Evolutionary conservation across 2,888 invertebrate genomes (phyloP), one percentile per base, ranked within the genome.

Genomic region (Encarsia formosa): DNA sequence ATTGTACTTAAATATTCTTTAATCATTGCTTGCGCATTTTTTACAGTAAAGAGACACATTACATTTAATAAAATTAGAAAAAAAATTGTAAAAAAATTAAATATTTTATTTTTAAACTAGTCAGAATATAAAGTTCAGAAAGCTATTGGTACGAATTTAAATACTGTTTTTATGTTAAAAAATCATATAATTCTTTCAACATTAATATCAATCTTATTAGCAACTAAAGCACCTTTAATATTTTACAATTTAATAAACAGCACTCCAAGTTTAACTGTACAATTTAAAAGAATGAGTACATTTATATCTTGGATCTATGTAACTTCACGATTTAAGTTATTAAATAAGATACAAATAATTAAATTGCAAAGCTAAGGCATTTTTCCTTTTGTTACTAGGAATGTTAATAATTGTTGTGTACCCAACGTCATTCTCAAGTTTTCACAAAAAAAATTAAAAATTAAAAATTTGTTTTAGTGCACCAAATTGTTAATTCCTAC

Each of bases 281-380:
- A 57, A 42, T 48, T 50, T 51, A 29, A 57, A 53, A 39, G 9
- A 4, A 50, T 45, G 5, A 46, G 53, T 41, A 31, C n/a, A n/a
- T n/a, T 22, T 52, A 40, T 42, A 46, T 39, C 26, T 39, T 19
- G 40, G n/a, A n/a, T 42, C 40, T 24, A 34, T 39, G 34, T 20
- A 34, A 49, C 24, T 41, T 29, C 26, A 24, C 44, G 48, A 39
- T 51, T 37, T 48, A 40, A 42, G 38, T 49, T 38, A n/a, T n/a
- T n/a, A n/a, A n/a, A n/a, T n/a, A 53, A 41, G 49, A 61, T 61
- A 61, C 59, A 61, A 61, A 61, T 61, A 59, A 61, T 61, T 60
- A 45, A 61, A 60, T 56, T 59, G 59, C 58, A 61, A 63, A 61
- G 60, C 63, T 61, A 61, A 63, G 61, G 63, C 63, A 59, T 61